phyloP scores from a whole-genome alignment of 2,113 vertebrate genomes.

The Myrmecobius fasciatus region DNA sequence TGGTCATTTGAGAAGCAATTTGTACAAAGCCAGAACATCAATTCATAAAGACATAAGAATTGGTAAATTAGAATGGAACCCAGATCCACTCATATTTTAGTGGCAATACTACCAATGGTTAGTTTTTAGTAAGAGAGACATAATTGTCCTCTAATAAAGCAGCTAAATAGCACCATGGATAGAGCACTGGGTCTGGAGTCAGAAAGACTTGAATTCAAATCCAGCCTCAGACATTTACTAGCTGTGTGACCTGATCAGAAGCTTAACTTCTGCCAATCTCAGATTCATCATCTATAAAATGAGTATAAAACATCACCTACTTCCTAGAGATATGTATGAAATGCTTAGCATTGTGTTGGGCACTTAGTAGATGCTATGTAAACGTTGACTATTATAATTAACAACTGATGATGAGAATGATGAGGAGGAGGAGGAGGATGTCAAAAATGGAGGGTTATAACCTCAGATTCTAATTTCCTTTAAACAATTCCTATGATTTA shows the following conservation, averaged over 20 bases:
- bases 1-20: neutral
- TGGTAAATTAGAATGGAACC: neutral
- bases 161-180: neutral
- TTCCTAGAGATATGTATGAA: neutral
- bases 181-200: neutral
- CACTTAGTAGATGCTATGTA: neutral
- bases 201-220: neutral
- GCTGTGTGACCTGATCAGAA: neutral
- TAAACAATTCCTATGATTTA: neutral
- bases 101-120: neutral
- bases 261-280: neutral
- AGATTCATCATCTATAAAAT: neutral
- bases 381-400: neutral
- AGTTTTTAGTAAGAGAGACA: neutral
- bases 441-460: neutral
- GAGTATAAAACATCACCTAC: neutral
- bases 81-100: neutral
- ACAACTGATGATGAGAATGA: neutral
- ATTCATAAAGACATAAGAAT: conserved; percentile 28
- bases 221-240: neutral
- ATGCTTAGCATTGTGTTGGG: neutral
- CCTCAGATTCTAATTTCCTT: neutral
- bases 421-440: no score
- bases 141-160: neutral
- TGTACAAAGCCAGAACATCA: conserved; percentile 19